phyloP scores from a whole-genome alignment of 2,113 vertebrate genomes.

The Sinocyclocheilus rhinocerous region DNA sequence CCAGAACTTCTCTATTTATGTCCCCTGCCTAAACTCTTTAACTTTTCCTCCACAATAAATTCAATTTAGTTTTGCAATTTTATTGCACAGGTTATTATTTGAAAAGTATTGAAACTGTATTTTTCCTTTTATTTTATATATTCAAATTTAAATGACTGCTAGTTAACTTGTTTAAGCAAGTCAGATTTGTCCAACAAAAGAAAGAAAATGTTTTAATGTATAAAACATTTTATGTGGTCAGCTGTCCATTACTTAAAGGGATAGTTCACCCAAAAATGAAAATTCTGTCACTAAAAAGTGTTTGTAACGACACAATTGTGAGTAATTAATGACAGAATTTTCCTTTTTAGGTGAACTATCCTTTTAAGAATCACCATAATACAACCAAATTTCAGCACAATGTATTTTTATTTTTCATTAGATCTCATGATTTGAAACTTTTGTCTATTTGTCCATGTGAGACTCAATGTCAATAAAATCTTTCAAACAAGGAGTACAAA shows the following conservation, averaged over 20 bases:
- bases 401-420: not conserved
- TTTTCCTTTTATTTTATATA: not conserved
- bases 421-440: not conserved
- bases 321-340: too few species aligned
- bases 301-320: too few species aligned
- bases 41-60: not conserved
- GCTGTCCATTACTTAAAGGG: not conserved
- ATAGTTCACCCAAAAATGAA: too few species aligned
- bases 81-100: not conserved
- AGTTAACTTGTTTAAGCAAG: not conserved
- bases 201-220: not conserved
- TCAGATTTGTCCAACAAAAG: not conserved
- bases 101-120: not conserved
- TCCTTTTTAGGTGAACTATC: too few species aligned
- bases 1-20: not conserved
- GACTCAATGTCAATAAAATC: not conserved
- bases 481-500: not conserved
- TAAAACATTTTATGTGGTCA: not conserved
- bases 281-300: too few species aligned
- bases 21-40: not conserved
- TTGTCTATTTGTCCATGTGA: not conserved
- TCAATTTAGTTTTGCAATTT: not conserved
- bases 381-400: not conserved
- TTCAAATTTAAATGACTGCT: not conserved
- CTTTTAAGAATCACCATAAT: not conserved